Evolutionary conservation across 2,113 vertebrate genomes (phyloP).

Genomic region (Campylomormyrus tamandua): DNA sequence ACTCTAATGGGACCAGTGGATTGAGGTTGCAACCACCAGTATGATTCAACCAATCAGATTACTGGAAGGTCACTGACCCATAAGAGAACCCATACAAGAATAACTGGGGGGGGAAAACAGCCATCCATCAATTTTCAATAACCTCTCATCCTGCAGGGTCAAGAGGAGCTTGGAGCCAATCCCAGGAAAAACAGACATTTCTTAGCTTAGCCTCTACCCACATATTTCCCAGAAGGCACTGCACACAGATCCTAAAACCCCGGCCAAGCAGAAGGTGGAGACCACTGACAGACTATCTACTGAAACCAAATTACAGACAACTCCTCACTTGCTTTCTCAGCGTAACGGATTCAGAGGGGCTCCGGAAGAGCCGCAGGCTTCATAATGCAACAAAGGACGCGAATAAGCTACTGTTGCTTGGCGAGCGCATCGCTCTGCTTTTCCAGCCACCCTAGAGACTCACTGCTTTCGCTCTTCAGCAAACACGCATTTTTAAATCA

Average conservation of each 20-base stretch:
- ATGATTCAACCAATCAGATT: background rate
- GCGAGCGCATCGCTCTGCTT: background rate
- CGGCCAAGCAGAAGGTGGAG: background rate
- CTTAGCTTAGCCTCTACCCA: background rate
- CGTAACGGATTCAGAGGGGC: background rate
- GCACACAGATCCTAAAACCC: background rate
- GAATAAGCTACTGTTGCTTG: background rate
- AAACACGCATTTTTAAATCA: background rate
- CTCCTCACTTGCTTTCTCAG: background rate
- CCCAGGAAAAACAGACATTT: background rate
- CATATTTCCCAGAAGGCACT: background rate
- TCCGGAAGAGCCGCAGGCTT: background rate
- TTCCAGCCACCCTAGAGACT: background rate
- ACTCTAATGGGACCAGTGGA: background rate
- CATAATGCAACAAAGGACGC: background rate
- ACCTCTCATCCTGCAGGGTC: background rate
- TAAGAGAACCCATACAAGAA: background rate
- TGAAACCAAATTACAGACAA: background rate
- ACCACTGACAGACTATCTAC: background rate
- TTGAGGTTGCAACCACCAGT: background rate
- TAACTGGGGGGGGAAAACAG: background rate
- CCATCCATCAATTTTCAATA: conserved; percentile 4
- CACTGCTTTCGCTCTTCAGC: background rate
- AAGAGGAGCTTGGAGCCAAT: background rate
- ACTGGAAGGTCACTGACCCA: background rate